phyloP scores from a whole-genome alignment of 2,888 invertebrate genomes.

The Mellilla xanthometata region DNA sequence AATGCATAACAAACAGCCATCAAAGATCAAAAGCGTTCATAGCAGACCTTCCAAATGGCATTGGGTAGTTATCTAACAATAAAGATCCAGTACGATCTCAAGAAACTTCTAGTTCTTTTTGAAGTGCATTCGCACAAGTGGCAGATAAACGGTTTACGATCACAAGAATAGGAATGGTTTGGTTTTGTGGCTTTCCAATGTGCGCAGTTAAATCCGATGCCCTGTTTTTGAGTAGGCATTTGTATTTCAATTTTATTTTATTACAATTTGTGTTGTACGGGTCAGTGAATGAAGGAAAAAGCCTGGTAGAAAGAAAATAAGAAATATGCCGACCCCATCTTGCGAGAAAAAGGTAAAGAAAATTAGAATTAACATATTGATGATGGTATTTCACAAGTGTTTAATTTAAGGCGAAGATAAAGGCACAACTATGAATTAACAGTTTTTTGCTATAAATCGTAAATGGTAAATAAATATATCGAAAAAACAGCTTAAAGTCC shows the following conservation, averaged over 20 bases:
- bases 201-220: conserved; percentile 15
- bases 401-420: too few relatives aligned
- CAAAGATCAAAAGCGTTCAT: conserved; percentile 22
- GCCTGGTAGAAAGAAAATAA: too few relatives aligned
- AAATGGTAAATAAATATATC: too few relatives aligned
- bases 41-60: conserved; percentile 14
- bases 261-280: not conserved
- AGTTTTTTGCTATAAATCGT: too few relatives aligned
- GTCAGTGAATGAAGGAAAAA: too few relatives aligned
- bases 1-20: not conserved
- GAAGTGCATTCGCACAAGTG: conserved; percentile 23
- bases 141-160: conserved; percentile 25
- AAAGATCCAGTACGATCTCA: conserved; percentile 15
- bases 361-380: too few relatives aligned
- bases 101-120: conserved; percentile 21
- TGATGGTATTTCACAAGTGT: too few relatives aligned
- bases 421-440: too few relatives aligned
- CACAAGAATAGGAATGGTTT: conserved; percentile 14
- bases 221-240: conserved; percentile 17
- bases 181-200: conserved; percentile 19
- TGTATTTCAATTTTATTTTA: not conserved
- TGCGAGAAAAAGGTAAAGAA: too few relatives aligned
- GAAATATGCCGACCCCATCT: too few relatives aligned
- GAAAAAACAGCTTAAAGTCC: too few relatives aligned
- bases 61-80: conserved; percentile 15